A percentile compares a stretch with the other conserved stretches of the same genome.
Conservation (phyloP, 2,888 invertebrate genomes). For the Conomelus anceps region DNA sequence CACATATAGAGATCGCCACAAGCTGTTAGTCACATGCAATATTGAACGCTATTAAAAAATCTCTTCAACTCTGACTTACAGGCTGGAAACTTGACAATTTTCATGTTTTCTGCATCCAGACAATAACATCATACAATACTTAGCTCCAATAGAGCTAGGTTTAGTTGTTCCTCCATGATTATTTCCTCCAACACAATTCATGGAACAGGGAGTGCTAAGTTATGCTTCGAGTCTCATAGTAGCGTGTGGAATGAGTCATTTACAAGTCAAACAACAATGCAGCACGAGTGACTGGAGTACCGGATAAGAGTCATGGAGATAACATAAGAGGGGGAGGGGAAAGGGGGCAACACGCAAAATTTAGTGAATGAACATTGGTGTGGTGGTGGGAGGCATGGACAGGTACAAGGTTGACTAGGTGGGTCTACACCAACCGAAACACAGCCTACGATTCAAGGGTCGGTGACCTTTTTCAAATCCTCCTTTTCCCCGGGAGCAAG, state of each 20-base stretch:
- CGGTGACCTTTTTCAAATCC: neutral
- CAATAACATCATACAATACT: no score
- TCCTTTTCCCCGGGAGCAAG: neutral
- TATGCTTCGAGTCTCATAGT: neutral
- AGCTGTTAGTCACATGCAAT: no score
- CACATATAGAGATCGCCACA: no score
- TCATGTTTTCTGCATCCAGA: no score
- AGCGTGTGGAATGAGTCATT: neutral
- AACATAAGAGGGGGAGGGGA: no score
- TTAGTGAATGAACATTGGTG: neutral
- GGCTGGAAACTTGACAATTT: no score
- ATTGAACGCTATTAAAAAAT: no score
- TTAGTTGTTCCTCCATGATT: no score
- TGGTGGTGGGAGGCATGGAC: neutral
- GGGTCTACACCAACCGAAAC: neutral
- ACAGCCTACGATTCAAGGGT: neutral
- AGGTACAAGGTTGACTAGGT: neutral
- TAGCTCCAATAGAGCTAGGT: no score
- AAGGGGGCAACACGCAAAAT: neutral
- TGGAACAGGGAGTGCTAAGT: neutral
- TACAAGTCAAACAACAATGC: neutral
- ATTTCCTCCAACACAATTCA: neutral
- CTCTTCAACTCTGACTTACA: no score
- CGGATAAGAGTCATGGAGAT: neutral
- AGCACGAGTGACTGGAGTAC: neutral